Percentiles rank a stretch among this genome's conserved stretches.
phyloP scores from a whole-genome alignment of 2,888 invertebrate species.

The Idaea dimidiata region DNA sequence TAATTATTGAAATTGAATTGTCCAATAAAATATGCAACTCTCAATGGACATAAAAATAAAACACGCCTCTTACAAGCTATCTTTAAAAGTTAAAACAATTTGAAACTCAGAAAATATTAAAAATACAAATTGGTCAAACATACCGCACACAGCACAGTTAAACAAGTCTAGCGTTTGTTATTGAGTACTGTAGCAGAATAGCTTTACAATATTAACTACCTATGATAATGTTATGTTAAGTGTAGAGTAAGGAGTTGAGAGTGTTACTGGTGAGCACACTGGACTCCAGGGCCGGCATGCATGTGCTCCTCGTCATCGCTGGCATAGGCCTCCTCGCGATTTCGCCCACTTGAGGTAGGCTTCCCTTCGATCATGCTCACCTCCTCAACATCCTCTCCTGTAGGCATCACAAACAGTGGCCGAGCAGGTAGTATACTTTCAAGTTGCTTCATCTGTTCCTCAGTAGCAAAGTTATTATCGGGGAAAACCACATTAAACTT shows the following conservation, averaged over 20 bases:
- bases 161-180: constrained; percentile 40
- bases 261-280: constrained; percentile 90
- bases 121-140: constrained; percentile 38
- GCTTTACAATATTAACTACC: constrained; percentile 58
- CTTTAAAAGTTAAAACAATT: constrained; percentile 22
- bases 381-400: constrained; percentile 92
- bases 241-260: constrained; percentile 66
- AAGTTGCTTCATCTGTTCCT: constrained; percentile 83
- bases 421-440: constrained; percentile 88
- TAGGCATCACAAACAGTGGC: constrained; percentile 85
- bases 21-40: constrained; percentile 3
- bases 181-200: constrained; percentile 43
- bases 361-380: constrained; percentile 86
- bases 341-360: constrained; percentile 56
- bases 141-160: constrained; percentile 39
- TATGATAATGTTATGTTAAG: constrained; percentile 54
- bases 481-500: constrained; percentile 94
- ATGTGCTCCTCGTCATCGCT: constrained; percentile 83
- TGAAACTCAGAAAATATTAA: constrained; percentile 30
- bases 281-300: constrained; percentile 83
- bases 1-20: constrained; percentile 2
- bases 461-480: constrained; percentile 87
- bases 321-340: constrained; percentile 86
- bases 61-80: constrained; percentile 3
- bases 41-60: constrained; percentile 6